phyloP scores from a whole-genome alignment of 2,797 vertebrate species.

The Trematomus bernacchii region DNA sequence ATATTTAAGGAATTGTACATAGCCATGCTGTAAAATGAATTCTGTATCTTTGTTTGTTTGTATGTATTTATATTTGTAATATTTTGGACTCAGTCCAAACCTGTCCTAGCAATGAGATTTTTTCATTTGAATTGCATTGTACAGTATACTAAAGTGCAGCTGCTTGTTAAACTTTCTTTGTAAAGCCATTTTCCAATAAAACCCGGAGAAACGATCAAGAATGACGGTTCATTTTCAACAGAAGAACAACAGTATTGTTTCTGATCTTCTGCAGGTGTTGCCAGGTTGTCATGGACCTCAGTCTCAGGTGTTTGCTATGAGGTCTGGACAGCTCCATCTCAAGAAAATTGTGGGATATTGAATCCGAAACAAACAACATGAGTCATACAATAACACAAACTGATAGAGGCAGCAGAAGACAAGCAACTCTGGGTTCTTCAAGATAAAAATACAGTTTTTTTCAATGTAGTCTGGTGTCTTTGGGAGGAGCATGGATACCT shows the following conservation, averaged over 20 bases:
- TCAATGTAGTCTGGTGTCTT: too few species aligned
- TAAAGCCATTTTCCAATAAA: conserved; percentile 77
- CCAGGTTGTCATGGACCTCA: neutral
- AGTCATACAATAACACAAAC: too few species aligned
- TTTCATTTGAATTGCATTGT: conserved; percentile 61
- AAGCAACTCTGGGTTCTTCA: too few species aligned
- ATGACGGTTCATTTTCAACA: too few species aligned
- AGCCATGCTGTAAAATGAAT: conserved; percentile 70
- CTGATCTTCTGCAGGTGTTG: neutral
- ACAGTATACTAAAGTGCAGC: conserved; percentile 46
- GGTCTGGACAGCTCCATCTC: too few species aligned
- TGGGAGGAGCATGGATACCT: too few species aligned
- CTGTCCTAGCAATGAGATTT: conserved; percentile 45
- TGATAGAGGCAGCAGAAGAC: too few species aligned
- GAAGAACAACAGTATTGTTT: too few species aligned
- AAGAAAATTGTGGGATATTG: neutral
- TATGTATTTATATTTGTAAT: conserved; percentile 76
- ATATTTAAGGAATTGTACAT: conserved; percentile 80
- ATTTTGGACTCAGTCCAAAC: conserved; percentile 44
- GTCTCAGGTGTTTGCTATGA: too few species aligned
- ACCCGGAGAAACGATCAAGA: neutral
- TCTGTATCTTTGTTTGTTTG: conserved; percentile 64
- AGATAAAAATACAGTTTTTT: too few species aligned
- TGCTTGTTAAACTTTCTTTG: conserved; percentile 70
- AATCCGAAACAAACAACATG: too few species aligned